These are phyloP conservation scores for Pseudonaja textilis DNA, from an alignment of 2,113 vertebrate genomes.

Conservation along the genomic window DNA sequence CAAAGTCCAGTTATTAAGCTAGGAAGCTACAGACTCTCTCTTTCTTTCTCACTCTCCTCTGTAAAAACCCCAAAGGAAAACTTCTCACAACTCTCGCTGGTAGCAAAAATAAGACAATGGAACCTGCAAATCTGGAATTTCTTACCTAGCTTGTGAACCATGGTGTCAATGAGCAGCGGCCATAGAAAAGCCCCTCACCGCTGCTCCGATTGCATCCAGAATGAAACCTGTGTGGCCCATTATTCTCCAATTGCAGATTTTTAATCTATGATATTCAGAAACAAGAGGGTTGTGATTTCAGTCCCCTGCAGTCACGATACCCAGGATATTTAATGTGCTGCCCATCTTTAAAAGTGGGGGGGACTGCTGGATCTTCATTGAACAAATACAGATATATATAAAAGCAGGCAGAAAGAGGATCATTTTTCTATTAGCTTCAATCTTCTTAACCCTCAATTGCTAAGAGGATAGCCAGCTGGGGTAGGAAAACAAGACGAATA, in stretches of 20 bases:
- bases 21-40: conserved; percentile 39
- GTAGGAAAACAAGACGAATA: conserved; percentile 20
- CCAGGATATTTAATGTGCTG: conserved; percentile 61
- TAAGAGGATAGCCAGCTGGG: conserved; percentile 28
- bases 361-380: conserved; percentile 61
- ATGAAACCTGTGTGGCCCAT: conserved; percentile 28
- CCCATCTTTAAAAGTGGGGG: conserved; percentile 59
- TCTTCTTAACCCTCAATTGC: conserved; percentile 56
- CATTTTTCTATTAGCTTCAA: conserved; percentile 56
- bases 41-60: conserved; percentile 36
- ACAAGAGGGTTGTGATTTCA: conserved; percentile 56
- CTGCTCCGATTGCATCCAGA: conserved; percentile 61
- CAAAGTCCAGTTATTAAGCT: conserved; percentile 61
- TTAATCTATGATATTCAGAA: conserved; percentile 58
- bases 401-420: conserved; percentile 18
- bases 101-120: conserved; percentile 19
- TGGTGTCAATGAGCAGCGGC: conserved; percentile 26
- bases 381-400: conserved; percentile 4
- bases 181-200: conserved; percentile 47
- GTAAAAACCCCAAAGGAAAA: conserved; percentile 48
- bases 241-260: conserved; percentile 55
- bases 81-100: conserved; percentile 6
- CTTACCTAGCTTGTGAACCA: conserved; percentile 6
- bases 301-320: conserved; percentile 62
- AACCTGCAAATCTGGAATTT: conserved; percentile 50